phyloP scores from a whole-genome alignment of 2,888 invertebrate species.

The Stegophylla sp. region DNA sequence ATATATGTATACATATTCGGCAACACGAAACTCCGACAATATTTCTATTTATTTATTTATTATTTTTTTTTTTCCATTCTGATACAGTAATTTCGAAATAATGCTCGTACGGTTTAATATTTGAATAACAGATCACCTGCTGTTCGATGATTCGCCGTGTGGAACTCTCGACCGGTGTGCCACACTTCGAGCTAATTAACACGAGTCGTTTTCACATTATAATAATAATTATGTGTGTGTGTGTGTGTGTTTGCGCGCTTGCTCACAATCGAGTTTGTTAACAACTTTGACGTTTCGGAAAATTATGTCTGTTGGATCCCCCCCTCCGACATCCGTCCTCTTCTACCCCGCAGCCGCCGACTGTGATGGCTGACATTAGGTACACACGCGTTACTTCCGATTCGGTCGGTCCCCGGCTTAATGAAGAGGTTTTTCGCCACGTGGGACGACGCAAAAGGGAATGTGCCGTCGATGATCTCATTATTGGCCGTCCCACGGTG shows the following conservation, averaged over 20 bases:
- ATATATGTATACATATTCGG: background rate
- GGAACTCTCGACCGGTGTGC: background rate
- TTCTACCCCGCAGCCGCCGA: background rate
- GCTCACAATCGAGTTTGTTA: background rate
- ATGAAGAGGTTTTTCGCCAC: constrained; percentile 43
- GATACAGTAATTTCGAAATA: background rate
- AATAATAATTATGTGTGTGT: background rate
- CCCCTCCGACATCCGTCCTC: background rate
- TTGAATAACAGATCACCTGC: background rate
- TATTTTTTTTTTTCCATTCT: background rate
- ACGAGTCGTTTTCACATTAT: background rate
- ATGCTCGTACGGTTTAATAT: background rate
- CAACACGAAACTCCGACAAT: background rate
- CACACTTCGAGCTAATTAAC: background rate
- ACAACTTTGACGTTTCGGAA: background rate
- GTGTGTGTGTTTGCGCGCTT: background rate
- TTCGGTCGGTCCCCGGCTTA: background rate
- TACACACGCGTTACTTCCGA: background rate
- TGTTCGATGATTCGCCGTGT: constrained; percentile 2
- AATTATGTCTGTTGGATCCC: background rate
- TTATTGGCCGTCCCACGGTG: constrained; percentile 27
- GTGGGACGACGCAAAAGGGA: constrained; percentile 30
- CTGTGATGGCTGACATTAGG: too few species aligned
- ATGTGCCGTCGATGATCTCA: constrained; percentile 48
- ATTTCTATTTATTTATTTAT: background rate